These are phyloP conservation scores for Druceiella hillmani DNA, from an alignment of 2,888 invertebrate genomes.

Conservation along the genomic window DNA sequence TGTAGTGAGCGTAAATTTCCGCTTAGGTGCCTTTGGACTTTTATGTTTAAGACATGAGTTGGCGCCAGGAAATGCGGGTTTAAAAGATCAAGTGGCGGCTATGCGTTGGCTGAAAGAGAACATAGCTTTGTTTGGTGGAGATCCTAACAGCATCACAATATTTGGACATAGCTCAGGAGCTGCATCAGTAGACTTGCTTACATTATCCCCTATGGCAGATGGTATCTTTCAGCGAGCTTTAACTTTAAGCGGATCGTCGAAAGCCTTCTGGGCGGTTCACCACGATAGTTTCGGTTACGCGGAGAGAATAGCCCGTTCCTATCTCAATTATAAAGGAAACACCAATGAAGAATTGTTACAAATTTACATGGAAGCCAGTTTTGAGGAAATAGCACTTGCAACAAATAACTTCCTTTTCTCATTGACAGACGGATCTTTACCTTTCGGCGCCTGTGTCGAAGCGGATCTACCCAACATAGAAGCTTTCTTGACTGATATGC, in stretches of 20 bases:
- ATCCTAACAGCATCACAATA: neutral
- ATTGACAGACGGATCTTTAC: too few relatives aligned
- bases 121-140: constrained; percentile 4
- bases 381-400: too few relatives aligned
- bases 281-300: neutral
- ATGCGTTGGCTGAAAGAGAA: neutral
- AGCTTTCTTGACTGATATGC: too few relatives aligned
- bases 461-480: too few relatives aligned
- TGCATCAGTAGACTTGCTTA: neutral
- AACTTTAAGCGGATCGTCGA: neutral
- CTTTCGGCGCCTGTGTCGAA: too few relatives aligned
- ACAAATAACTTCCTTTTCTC: too few relatives aligned
- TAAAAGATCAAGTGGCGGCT: constrained; percentile 3
- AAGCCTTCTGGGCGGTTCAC: neutral
- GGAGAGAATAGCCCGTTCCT: neutral
- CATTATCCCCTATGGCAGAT: neutral
- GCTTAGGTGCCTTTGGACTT: too few relatives aligned
- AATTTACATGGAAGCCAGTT: too few relatives aligned
- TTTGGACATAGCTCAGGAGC: constrained; percentile 3
- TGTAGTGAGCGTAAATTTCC: too few relatives aligned
- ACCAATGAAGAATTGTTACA: too few relatives aligned
- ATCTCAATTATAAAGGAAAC: too few relatives aligned
- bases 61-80: constrained; percentile 3
- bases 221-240: neutral
- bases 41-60: too few relatives aligned